Evolutionary conservation across 2,797 vertebrate genomes (phyloP).

Genomic region (Danionella dracula): DNA sequence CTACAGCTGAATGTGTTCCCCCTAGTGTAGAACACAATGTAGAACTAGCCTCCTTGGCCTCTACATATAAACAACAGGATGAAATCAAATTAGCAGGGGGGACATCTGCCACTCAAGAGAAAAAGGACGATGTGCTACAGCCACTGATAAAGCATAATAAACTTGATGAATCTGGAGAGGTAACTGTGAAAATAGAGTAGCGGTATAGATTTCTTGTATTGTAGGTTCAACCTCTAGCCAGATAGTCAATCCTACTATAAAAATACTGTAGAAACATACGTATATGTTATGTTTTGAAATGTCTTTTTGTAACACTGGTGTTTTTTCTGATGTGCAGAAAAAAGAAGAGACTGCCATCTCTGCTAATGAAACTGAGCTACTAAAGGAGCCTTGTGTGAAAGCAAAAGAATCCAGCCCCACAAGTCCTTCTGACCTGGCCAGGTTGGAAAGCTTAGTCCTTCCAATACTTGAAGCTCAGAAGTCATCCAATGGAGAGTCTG

Average conservation of each 20-base stretch:
- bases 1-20: not conserved
- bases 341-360: slow-evolving; percentile 57
- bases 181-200: slow-evolving; percentile 55
- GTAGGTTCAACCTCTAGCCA: not conserved
- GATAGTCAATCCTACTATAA: not conserved
- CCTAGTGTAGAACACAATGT: slow-evolving; percentile 18
- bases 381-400: slow-evolving; percentile 70
- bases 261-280: too few relatives aligned
- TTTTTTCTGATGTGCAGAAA: slow-evolving; percentile 21
- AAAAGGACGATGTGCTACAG: slow-evolving; percentile 44
- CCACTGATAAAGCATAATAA: slow-evolving; percentile 55
- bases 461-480: slow-evolving; percentile 79
- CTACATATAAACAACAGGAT: slow-evolving; percentile 49
- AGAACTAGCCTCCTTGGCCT: slow-evolving; percentile 21
- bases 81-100: slow-evolving; percentile 36
- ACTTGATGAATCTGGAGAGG: slow-evolving; percentile 65
- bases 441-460: slow-evolving; percentile 85
- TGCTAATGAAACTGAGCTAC: slow-evolving; percentile 71
- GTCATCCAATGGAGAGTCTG: slow-evolving; percentile 68
- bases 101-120: slow-evolving; percentile 49
- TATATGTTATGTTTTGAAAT: not conserved
- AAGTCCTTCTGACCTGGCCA: slow-evolving; percentile 87
- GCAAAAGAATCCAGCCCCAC: slow-evolving; percentile 78
- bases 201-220: not conserved
- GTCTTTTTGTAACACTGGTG: not conserved